phyloP scores from a whole-genome alignment of 2,797 vertebrate genomes.

The Megalops cyprinoides region DNA sequence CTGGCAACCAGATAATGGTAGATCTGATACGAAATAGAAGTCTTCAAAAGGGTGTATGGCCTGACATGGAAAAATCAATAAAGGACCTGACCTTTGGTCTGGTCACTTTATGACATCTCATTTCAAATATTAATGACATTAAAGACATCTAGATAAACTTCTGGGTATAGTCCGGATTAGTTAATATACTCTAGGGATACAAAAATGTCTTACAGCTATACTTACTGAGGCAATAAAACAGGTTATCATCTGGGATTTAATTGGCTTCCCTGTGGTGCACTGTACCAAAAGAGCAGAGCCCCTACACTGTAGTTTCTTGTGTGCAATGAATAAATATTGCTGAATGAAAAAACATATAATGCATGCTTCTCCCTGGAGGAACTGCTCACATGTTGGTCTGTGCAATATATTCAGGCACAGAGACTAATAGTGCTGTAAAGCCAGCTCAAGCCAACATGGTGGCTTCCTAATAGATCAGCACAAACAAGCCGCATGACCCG shows the following conservation, averaged over 20 bases:
- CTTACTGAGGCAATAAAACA: not conserved
- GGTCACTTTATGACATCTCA: not conserved
- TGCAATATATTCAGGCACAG: slow-evolving; percentile 34
- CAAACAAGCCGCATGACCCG: slow-evolving; percentile 36
- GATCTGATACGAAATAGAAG: slow-evolving; percentile 1
- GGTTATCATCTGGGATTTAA: not conserved
- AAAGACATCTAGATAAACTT: slow-evolving; percentile 21
- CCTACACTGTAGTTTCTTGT: not conserved
- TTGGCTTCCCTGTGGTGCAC: not conserved
- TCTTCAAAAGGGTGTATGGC: not conserved
- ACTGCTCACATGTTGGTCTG: not conserved
- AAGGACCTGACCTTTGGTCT: slow-evolving; percentile 13
- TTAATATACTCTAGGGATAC: not conserved
- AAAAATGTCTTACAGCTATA: not conserved
- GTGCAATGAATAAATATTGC: slow-evolving; percentile 37
- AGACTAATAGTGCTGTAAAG: slow-evolving; percentile 37
- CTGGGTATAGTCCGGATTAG: not conserved
- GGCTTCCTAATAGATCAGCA: slow-evolving; percentile 44
- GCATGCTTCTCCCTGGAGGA: slow-evolving; percentile 21
- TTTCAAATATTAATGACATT: slow-evolving; percentile 26
- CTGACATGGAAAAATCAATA: slow-evolving; percentile 25
- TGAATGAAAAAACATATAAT: slow-evolving; percentile 42
- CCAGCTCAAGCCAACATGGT: slow-evolving; percentile 43
- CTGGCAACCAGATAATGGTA: not conserved
- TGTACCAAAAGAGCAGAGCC: not conserved